Evolutionary conservation across 1,140 invertebrate species (phyloP).

Genomic region (Globodera rostochiensis): DNA sequence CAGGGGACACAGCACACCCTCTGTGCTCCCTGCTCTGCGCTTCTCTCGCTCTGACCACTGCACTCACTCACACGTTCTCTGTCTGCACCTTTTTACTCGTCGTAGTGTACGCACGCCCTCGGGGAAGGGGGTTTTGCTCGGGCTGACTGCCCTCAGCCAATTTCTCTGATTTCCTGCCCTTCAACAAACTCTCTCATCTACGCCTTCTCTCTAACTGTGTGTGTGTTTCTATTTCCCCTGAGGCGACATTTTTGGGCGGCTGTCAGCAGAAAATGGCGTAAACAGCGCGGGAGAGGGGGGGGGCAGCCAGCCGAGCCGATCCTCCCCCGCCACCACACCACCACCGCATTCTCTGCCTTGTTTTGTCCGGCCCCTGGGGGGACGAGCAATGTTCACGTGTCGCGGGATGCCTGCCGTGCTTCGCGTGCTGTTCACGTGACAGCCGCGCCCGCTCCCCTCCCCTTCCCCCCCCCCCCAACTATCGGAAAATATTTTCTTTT

Average conservation of each 20-base stretch:
- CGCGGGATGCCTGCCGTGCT: background rate
- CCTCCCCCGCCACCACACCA: no score
- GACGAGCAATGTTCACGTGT: background rate
- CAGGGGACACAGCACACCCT: background rate
- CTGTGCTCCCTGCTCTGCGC: background rate
- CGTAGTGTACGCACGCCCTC: background rate
- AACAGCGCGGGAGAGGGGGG: no score
- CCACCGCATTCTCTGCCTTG: background rate
- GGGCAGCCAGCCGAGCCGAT: no score
- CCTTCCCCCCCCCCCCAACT: no score
- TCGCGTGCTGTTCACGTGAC: background rate
- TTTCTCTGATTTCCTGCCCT: background rate
- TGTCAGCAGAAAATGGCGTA: background rate
- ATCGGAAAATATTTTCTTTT: constrained; percentile 14
- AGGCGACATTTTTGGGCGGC: background rate
- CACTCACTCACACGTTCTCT: background rate
- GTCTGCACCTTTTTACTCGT: background rate
- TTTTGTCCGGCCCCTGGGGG: background rate
- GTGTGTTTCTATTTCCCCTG: background rate
- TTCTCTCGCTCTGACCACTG: background rate
- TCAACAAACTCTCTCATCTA: background rate
- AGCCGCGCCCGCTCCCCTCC: background rate
- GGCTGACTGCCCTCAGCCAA: background rate
- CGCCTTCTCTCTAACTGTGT: background rate
- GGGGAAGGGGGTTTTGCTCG: no score